These are phyloP conservation scores for Coleophora flavipennella DNA, from an alignment of 2,888 invertebrate species.

Conservation along the genomic window DNA sequence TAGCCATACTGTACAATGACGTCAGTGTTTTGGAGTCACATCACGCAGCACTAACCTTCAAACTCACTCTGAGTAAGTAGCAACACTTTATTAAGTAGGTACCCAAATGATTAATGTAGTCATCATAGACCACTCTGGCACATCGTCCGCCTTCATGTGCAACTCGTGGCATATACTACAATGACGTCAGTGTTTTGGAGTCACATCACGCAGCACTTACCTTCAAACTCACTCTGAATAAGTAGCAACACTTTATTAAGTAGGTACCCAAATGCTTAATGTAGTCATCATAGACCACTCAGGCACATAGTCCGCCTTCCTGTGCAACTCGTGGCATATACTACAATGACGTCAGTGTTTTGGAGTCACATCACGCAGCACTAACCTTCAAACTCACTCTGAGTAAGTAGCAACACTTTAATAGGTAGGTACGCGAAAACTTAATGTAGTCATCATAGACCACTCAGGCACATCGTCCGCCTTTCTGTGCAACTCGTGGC, in stretches of 20 bases:
- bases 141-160: constrained; percentile 87
- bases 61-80: constrained; percentile 83
- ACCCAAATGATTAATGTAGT: too few species aligned
- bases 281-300: too few species aligned
- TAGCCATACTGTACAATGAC: constrained; percentile 97
- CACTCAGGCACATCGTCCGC: constrained; percentile 96
- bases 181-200: neutral
- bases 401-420: constrained; percentile 51
- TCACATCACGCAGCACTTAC: constrained; percentile 69
- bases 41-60: constrained; percentile 95
- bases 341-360: constrained; percentile 71
- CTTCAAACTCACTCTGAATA: constrained; percentile 58
- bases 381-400: constrained; percentile 94
- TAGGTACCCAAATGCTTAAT: too few species aligned
- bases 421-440: too few species aligned
- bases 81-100: too few species aligned
- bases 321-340: constrained; percentile 34
- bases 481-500: constrained; percentile 94
- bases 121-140: constrained; percentile 99
- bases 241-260: neutral
- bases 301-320: constrained; percentile 92
- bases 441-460: too few species aligned
- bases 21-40: constrained; percentile 95
- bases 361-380: constrained; percentile 97
- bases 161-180: neutral